Percentiles rank a stretch among this genome's conserved stretches.
Evolutionary conservation across 2,888 invertebrate genomes (phyloP).

Genomic region (Polydrusus pterygomalis): DNA sequence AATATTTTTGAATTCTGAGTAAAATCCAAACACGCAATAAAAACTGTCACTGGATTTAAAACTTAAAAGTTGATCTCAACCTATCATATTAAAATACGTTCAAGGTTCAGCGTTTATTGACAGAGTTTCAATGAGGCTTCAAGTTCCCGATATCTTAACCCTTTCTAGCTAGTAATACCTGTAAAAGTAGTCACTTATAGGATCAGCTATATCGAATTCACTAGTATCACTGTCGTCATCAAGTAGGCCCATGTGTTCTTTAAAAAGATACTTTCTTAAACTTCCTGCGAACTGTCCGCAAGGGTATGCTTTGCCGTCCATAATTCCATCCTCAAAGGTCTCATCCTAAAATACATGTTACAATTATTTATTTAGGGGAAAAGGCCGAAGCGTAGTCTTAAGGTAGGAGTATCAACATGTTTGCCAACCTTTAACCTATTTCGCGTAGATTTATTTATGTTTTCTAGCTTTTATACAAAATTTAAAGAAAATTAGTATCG

Average conservation of each 20-base stretch:
- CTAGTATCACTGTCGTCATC: constrained; percentile 70
- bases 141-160: no score
- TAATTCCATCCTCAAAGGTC: constrained; percentile 84
- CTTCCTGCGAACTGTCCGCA: constrained; percentile 92
- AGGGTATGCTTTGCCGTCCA: constrained; percentile 88
- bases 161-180: constrained; percentile 60
- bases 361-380: no score
- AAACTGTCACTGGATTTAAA: background rate
- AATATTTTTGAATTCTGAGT: background rate
- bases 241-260: constrained; percentile 91
- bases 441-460: no score
- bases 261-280: constrained; percentile 88
- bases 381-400: no score
- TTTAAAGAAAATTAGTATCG: no score
- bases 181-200: constrained; percentile 88
- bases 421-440: no score
- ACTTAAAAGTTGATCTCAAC: no score
- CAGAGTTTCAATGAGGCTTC: no score
- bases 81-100: no score
- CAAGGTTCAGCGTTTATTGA: no score
- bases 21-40: background rate
- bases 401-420: no score
- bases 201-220: constrained; percentile 83
- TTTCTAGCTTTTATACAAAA: no score
- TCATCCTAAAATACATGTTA: constrained; percentile 78